Conservation (phyloP, 2,113 vertebrate species). For the Casuarius casuarius region DNA sequence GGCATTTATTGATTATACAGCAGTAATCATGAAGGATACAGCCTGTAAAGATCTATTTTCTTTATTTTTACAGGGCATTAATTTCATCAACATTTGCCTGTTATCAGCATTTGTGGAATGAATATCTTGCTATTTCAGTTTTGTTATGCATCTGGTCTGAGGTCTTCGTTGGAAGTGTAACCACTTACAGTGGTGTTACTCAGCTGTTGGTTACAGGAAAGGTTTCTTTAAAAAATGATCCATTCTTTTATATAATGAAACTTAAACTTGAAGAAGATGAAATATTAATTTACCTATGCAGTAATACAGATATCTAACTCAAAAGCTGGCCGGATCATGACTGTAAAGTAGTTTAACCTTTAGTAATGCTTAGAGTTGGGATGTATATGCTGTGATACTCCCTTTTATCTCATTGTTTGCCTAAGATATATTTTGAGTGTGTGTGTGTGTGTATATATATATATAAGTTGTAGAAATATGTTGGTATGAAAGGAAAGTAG, state of each 20-base stretch:
- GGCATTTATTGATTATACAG: not conserved
- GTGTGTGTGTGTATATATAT: too few species aligned
- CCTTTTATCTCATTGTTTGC: not conserved
- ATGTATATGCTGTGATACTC: not conserved
- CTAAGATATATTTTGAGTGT: not conserved
- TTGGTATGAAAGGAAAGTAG: not conserved
- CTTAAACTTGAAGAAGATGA: not conserved
- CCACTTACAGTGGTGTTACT: not conserved
- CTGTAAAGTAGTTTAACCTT: not conserved
- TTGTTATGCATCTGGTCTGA: not conserved
- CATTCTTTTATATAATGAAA: not conserved
- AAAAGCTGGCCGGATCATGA: not conserved
- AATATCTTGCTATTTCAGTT: not conserved
- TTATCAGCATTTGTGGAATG: not conserved
- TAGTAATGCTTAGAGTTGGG: not conserved
- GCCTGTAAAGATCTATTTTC: not conserved
- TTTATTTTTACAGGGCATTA: not conserved
- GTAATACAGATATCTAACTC: not conserved
- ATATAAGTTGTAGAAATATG: not conserved
- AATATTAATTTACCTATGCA: not conserved
- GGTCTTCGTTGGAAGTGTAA: not conserved
- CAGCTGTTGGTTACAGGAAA: not conserved
- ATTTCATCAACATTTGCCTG: not conserved
- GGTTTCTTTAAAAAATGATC: not conserved
- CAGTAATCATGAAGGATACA: not conserved